Evolutionary conservation across 2,797 vertebrate species (phyloP), one percentile per base, ranked within the genome.

Genomic region (Coendou prehensilis): DNA sequence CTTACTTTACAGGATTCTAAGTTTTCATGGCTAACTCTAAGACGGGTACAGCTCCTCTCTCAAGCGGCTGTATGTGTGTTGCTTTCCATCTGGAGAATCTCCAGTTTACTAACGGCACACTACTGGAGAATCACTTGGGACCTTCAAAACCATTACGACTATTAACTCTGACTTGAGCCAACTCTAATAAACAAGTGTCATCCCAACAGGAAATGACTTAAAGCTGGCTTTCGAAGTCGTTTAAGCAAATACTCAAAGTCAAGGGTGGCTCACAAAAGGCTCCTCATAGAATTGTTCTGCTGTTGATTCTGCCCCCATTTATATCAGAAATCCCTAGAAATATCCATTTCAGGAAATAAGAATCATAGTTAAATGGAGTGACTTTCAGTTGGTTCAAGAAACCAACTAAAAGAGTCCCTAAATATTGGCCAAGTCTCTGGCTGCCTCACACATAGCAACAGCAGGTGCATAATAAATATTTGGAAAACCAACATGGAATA

Each of bases 161-260:
- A 94, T 94, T 97, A 96, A 89, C 75, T 94, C 84, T 90, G 61
- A 84, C 22, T 14, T 71, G 54, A 69, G 92, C 80, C 94, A 96
- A 71, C 41, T 85, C 75, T 88, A 93, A 93, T 89, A 96, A 93
- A 96, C 93, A 97, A 96, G 41, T 92, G 84, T 90, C 90, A 92
- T 80, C 71, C 47, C 85, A 94, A 93, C 81, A 97, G 96, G 95
- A 96, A 96, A 96, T 93, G 81, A 95, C 93, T 92, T 92, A 89
- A 71, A 95, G 45, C 79, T 84, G 52, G 45, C 45, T 88, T 94
- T 73, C 85, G 63, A 90, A 92, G 57, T 95, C 86, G 92, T 61
- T 80, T 92, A 94, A 94, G 87, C 45, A 97, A 97, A 95, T 56
- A 89, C 61, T 76, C 45, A 26, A 86, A 85, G n/a, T 80, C 89